Percentiles rank a stretch among this genome's conserved stretches.
Conservation (phyloP, 1,140 invertebrate genomes). For the Brachionus koreanus region DNA sequence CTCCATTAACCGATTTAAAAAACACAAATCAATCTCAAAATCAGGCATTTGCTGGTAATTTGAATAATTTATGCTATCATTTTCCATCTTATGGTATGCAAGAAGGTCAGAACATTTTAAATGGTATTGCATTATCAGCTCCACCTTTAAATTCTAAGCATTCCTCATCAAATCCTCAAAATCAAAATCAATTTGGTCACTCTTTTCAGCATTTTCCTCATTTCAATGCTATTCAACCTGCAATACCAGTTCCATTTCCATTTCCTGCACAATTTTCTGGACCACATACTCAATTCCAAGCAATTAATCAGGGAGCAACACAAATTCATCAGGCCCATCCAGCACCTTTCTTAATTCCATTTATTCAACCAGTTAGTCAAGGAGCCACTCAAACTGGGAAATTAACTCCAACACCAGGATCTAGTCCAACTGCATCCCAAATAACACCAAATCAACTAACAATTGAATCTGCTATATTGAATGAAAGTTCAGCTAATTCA, state of each 20-base stretch:
- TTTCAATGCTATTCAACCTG: conserved; percentile 12
- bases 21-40: neutral
- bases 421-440: conserved; percentile 7
- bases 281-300: conserved; percentile 3
- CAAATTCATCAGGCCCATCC: neutral
- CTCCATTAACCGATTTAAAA: neutral
- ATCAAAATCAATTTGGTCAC: neutral
- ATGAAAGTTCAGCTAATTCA: neutral
- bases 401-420: conserved; percentile 29
- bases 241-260: neutral
- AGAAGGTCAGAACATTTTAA: conserved; percentile 4
- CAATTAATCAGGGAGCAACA: neutral
- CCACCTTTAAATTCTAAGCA: neutral
- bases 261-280: neutral
- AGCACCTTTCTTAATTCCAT: neutral
- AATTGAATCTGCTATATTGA: neutral
- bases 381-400: neutral
- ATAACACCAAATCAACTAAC: neutral
- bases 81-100: neutral
- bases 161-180: neutral
- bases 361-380: neutral
- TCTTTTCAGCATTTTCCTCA: neutral
- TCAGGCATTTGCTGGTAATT: neutral
- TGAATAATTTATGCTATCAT: conserved; percentile 12
- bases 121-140: neutral